Conservation (phyloP, 2,888 invertebrate species). For the Tridacna gigas region DNA sequence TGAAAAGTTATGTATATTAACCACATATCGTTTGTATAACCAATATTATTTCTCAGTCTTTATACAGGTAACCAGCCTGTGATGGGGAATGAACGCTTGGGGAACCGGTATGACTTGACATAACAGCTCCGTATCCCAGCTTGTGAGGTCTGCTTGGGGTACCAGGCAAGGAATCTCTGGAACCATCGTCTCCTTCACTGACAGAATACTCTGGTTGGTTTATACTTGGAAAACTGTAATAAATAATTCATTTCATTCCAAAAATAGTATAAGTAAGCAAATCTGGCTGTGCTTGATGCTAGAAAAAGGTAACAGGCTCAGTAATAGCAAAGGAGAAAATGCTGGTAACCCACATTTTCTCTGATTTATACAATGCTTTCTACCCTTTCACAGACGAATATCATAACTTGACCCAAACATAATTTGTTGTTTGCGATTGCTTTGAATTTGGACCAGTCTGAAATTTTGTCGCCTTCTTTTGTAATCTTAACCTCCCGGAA, state of each 20-base stretch:
- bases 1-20: background rate
- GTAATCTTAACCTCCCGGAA: no score
- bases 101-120: conserved; percentile 49
- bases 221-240: conserved; percentile 10
- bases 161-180: conserved; percentile 57
- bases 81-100: conserved; percentile 37
- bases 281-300: no score
- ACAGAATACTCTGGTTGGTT: conserved; percentile 53
- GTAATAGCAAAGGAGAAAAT: no score
- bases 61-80: conserved; percentile 21
- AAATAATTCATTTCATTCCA: background rate
- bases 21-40: background rate
- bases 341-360: background rate
- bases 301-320: no score
- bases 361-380: background rate
- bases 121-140: conserved; percentile 60
- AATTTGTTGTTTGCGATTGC: no score
- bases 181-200: conserved; percentile 55
- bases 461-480: no score
- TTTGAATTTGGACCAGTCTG: no score
- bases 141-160: conserved; percentile 68
- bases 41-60: background rate
- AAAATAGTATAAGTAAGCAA: background rate
- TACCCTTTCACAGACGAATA: background rate
- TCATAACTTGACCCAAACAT: no score